A percentile compares a stretch with the other conserved stretches of the same genome.
These are phyloP conservation scores for Urocolius indicus DNA, from an alignment of 2,113 vertebrate genomes.

Conservation along the genomic window DNA sequence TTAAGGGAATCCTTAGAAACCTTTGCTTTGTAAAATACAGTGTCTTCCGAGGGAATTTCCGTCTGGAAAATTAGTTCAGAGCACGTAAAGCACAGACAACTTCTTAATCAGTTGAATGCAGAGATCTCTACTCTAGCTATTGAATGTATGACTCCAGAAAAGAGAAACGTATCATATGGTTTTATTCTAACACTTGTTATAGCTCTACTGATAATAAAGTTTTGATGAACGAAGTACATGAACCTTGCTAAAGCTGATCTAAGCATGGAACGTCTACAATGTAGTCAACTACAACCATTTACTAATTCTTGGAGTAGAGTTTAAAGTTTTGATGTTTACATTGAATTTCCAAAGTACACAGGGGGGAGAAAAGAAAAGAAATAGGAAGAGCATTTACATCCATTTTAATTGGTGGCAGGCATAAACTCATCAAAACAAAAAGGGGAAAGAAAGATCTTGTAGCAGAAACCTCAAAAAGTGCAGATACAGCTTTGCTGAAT, in stretches of 20 bases:
- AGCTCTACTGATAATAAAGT: constrained; percentile 44
- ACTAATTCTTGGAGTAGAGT: constrained; percentile 21
- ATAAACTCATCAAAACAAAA: constrained; percentile 65
- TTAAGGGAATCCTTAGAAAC: neutral
- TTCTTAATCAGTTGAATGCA: neutral
- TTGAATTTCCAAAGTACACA: constrained; percentile 58
- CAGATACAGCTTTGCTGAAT: constrained; percentile 65
- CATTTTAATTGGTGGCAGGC: constrained; percentile 73
- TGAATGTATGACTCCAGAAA: constrained; percentile 59
- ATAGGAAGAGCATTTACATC: constrained; percentile 69
- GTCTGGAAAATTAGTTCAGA: neutral
- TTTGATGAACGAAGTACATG: constrained; percentile 41
- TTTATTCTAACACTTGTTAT: constrained; percentile 66
- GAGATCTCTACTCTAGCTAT: neutral
- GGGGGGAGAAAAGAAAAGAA: neutral
- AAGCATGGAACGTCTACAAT: constrained; percentile 46
- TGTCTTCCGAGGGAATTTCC: neutral
- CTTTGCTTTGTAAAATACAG: neutral
- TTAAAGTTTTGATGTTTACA: constrained; percentile 61
- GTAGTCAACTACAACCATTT: constrained; percentile 43
- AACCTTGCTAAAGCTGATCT: constrained; percentile 53
- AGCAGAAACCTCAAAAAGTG: constrained; percentile 72
- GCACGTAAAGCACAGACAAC: neutral
- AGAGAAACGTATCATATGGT: constrained; percentile 32
- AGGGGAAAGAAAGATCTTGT: constrained; percentile 60